Conservation (phyloP, 2,888 invertebrate species). For the Acronicta psi region DNA sequence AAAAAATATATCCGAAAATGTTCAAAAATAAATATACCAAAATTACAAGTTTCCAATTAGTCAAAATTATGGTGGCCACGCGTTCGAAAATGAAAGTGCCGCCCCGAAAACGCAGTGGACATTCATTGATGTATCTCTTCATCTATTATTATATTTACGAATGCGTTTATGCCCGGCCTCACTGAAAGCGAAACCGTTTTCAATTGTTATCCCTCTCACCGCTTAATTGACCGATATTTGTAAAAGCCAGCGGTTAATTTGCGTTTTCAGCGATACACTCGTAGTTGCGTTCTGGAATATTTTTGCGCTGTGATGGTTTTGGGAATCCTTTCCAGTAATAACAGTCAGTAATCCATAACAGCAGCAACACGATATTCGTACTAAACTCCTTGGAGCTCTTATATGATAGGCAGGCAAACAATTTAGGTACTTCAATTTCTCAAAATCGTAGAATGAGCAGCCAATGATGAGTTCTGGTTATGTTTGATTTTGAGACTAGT, state of each 20-base stretch:
- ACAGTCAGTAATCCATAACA: neutral
- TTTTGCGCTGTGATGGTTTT: slow-evolving; percentile 10
- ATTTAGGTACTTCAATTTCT: too few species aligned
- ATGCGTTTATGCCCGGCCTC: slow-evolving; percentile 72
- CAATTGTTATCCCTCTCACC: slow-evolving; percentile 84
- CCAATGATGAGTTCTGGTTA: too few species aligned
- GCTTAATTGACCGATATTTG: slow-evolving; percentile 87
- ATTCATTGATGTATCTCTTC: slow-evolving; percentile 81
- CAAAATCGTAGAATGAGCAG: too few species aligned
- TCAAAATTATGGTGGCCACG: slow-evolving; percentile 51
- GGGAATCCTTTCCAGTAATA: neutral
- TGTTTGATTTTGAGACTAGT: too few species aligned
- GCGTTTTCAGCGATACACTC: slow-evolving; percentile 51
- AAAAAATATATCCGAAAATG: too few species aligned
- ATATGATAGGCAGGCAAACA: too few species aligned
- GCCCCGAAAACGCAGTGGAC: slow-evolving; percentile 76
- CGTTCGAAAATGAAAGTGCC: slow-evolving; percentile 84
- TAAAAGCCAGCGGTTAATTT: slow-evolving; percentile 77
- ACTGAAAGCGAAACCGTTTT: slow-evolving; percentile 85
- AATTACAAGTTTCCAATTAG: slow-evolving; percentile 44
- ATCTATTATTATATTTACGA: slow-evolving; percentile 88
- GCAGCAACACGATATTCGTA: too few species aligned
- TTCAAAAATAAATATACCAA: slow-evolving; percentile 26
- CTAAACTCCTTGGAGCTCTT: too few species aligned
- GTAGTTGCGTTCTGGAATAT: slow-evolving; percentile 11